Evolutionary conservation across 2,797 vertebrate species (phyloP).

Genomic region (Myoxocephalus aenaeus): DNA sequence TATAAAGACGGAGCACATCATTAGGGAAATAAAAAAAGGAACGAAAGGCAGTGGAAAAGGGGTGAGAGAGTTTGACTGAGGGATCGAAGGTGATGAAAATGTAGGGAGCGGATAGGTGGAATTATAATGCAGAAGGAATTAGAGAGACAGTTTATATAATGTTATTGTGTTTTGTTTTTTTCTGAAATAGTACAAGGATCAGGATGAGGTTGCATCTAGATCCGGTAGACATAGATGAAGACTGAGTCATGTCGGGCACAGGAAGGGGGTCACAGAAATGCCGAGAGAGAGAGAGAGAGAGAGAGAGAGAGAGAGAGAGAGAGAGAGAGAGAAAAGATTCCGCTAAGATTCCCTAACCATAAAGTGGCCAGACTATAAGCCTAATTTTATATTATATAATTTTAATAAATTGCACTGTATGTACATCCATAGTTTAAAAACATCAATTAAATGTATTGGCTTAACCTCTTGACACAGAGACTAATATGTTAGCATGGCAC

Average conservation of each 20-base stretch:
- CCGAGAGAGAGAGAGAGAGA: neutral
- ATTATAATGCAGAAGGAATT: constrained; percentile 64
- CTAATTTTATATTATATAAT: neutral
- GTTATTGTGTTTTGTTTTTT: constrained; percentile 25
- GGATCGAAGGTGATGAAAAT: constrained; percentile 60
- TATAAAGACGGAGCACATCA: constrained; percentile 50
- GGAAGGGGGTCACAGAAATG: constrained; percentile 34
- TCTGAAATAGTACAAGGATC: constrained; percentile 37
- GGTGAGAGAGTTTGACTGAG: constrained; percentile 52
- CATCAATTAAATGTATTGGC: neutral
- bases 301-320: neutral
- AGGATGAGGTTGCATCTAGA: constrained; percentile 49
- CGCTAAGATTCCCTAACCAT: neutral
- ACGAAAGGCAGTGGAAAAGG: constrained; percentile 8
- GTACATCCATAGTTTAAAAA: neutral
- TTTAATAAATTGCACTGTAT: neutral
- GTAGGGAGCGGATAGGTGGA: constrained; percentile 38
- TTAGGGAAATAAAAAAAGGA: constrained; percentile 23
- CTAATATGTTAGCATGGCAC: neutral
- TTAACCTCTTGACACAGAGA: neutral
- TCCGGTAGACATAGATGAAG: constrained; percentile 39
- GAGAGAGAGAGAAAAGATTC: neutral
- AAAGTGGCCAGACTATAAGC: neutral
- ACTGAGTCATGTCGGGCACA: constrained; percentile 41
- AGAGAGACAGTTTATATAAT: constrained; percentile 65